These are phyloP conservation scores for Protonibea diacanthus DNA, from an alignment of 2,797 vertebrate species.

Conservation along the genomic window DNA sequence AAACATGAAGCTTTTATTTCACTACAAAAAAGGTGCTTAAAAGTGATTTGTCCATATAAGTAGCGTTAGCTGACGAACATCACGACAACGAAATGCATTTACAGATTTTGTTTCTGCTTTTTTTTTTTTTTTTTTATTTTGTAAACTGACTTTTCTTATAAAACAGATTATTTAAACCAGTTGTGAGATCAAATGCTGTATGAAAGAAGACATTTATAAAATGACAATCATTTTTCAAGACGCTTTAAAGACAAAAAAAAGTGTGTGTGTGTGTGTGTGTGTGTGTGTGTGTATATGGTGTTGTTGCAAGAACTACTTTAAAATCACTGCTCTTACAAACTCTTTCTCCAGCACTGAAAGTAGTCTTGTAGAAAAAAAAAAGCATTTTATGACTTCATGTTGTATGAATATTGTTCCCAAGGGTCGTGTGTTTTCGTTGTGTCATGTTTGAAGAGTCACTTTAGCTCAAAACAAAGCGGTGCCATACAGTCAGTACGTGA, in stretches of 20 bases:
- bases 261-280: conserved; percentile 13
- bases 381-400: conserved; percentile 63
- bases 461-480: conserved; percentile 65
- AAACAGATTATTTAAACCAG: conserved; percentile 59
- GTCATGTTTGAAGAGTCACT: conserved; percentile 65
- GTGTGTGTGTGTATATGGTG: conserved; percentile 24
- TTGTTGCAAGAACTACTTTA: conserved; percentile 72
- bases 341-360: conserved; percentile 68
- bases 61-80: conserved; percentile 31
- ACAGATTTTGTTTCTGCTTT: conserved; percentile 38
- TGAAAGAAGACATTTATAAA: conserved; percentile 42
- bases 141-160: conserved; percentile 61
- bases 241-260: conserved; percentile 36
- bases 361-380: conserved; percentile 54
- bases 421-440: conserved; percentile 56
- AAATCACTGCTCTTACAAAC: conserved; percentile 71
- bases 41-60: conserved; percentile 28
- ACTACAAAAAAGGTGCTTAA: conserved; percentile 51
- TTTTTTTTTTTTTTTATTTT: conserved; percentile 38
- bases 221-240: conserved; percentile 55
- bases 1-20: conserved; percentile 58
- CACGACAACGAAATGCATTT: conserved; percentile 56
- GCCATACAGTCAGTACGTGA: conserved; percentile 64
- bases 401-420: conserved; percentile 54
- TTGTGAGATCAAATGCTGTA: conserved; percentile 54